A percentile compares a stretch with the other conserved stretches of the same genome.
Evolutionary conservation across 1,140 invertebrate species (phyloP).

Genomic region (Penaeus chinensis): DNA sequence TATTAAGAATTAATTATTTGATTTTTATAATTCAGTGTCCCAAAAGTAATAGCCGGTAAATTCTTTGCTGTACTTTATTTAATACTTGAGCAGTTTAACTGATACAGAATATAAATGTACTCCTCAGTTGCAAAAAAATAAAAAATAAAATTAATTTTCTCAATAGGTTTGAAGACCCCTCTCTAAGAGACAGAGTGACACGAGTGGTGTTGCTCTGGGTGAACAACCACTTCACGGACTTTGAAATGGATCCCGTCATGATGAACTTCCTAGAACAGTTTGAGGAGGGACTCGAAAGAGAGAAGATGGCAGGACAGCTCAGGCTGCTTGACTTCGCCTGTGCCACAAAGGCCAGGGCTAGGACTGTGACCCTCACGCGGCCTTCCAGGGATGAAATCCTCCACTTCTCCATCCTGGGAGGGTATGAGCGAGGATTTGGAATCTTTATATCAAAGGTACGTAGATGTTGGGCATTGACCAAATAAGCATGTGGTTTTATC

Average conservation of each 20-base stretch:
- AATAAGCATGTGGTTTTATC: no score
- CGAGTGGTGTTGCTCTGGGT: slow-evolving; percentile 97
- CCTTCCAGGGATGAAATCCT: slow-evolving; percentile 91
- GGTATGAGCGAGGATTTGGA: slow-evolving; percentile 88
- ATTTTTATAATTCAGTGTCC: no score
- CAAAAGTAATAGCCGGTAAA: neutral
- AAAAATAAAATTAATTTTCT: neutral
- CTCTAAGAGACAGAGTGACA: slow-evolving; percentile 89
- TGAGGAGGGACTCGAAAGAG: slow-evolving; percentile 84
- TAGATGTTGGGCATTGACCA: neutral
- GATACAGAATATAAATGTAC: no score
- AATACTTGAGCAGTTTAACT: no score
- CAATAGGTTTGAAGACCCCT: slow-evolving; percentile 78
- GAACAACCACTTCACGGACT: slow-evolving; percentile 99
- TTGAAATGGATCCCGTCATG: slow-evolving; percentile 95
- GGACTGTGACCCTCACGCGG: slow-evolving; percentile 90
- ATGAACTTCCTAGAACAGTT: slow-evolving; percentile 97
- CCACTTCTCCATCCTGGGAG: slow-evolving; percentile 93
- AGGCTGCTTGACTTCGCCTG: slow-evolving; percentile 94
- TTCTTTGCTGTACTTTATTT: neutral
- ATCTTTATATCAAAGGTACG: slow-evolving; percentile 92
- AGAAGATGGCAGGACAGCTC: slow-evolving; percentile 84
- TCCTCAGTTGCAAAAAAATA: no score
- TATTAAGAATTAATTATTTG: no score
- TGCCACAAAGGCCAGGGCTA: slow-evolving; percentile 91